Conservation (phyloP, 2,888 invertebrate species). For the Patella caerulea region DNA sequence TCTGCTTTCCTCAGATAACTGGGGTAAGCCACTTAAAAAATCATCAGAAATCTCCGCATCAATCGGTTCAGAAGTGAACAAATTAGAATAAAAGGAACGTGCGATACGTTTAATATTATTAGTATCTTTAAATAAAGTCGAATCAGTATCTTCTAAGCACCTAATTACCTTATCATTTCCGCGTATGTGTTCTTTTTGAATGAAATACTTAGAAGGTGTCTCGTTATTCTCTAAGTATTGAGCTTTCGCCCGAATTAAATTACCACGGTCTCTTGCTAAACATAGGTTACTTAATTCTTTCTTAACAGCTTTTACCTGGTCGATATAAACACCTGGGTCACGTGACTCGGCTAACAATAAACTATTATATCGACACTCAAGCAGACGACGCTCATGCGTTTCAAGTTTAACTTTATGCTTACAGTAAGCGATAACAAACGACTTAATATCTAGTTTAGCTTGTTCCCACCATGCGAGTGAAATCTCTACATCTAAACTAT, state of each 20-base stretch:
- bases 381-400: neutral
- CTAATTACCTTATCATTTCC: neutral
- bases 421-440: neutral
- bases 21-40: neutral
- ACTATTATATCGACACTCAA: neutral
- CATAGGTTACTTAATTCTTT: neutral
- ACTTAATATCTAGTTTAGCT: neutral
- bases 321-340: neutral
- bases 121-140: conserved; percentile 1
- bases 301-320: neutral
- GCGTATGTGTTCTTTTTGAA: neutral
- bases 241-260: conserved; percentile 5
- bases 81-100: neutral
- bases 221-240: conserved; percentile 2
- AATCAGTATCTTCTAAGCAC: neutral
- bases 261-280: neutral
- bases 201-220: neutral
- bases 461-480: neutral
- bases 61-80: neutral
- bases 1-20: neutral
- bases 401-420: neutral
- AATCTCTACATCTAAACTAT: neutral
- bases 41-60: neutral
- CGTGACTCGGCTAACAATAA: neutral
- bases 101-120: neutral